Conservation (phyloP, 2,888 invertebrate genomes). For the Rhagonycha fulva region DNA sequence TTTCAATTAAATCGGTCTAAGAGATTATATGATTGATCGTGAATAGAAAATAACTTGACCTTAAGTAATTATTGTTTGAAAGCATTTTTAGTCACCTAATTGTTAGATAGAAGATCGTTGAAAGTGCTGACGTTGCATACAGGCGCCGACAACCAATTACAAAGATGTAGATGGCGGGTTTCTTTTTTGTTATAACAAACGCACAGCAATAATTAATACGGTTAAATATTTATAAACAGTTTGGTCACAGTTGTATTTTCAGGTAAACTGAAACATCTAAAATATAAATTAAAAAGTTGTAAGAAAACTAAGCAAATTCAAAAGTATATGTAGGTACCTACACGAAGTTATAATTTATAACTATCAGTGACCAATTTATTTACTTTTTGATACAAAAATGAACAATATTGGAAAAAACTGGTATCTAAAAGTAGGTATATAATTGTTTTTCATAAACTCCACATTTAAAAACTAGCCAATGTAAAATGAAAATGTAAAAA, state of each 20-base stretch:
- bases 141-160: conserved; percentile 56
- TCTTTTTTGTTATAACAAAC: conserved; percentile 21
- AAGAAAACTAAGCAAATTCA: no score
- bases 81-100: conserved; percentile 56
- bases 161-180: conserved; percentile 27
- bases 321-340: no score
- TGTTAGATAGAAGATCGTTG: conserved; percentile 39
- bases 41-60: conserved; percentile 15
- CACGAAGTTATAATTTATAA: no score
- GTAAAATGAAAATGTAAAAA: no score
- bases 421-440: no score
- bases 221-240: conserved; percentile 11
- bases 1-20: neutral
- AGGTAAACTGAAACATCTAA: neutral
- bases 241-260: neutral
- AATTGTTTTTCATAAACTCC: no score
- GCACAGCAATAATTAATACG: conserved; percentile 23
- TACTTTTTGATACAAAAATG: no score
- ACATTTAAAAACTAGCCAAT: no score
- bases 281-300: neutral
- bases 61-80: conserved; percentile 44
- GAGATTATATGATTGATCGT: conserved; percentile 15
- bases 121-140: conserved; percentile 53
- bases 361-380: no score
- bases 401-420: no score